These are phyloP conservation scores for Semotilus atromaculatus DNA, from an alignment of 2,797 vertebrate species.

Conservation along the genomic window DNA sequence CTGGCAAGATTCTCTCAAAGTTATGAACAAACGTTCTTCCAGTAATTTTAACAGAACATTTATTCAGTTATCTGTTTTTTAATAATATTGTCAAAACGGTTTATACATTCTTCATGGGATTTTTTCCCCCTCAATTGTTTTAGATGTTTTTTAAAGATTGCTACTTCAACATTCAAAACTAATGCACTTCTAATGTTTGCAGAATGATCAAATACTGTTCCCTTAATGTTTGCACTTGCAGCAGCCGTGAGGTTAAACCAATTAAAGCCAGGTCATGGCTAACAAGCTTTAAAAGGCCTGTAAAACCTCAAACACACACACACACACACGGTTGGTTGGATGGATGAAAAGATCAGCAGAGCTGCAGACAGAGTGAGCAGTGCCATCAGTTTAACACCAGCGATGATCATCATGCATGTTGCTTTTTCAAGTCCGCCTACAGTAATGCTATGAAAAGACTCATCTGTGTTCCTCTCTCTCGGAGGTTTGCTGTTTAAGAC, in stretches of 20 bases:
- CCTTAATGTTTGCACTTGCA: neutral
- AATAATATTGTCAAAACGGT: too few relatives aligned
- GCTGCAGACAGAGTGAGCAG: conserved; percentile 22
- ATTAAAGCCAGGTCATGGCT: conserved; percentile 59
- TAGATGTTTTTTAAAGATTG: too few relatives aligned
- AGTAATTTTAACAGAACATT: too few relatives aligned
- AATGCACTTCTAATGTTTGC: too few relatives aligned
- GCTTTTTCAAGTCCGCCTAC: neutral
- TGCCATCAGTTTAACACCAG: conserved; percentile 41
- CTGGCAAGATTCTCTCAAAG: too few relatives aligned
- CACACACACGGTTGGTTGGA: conserved; percentile 29
- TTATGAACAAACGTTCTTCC: too few relatives aligned
- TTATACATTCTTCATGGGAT: too few relatives aligned
- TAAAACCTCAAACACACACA: conserved; percentile 48
- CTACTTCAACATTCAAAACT: too few relatives aligned
- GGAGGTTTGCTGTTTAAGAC: conserved; percentile 50
- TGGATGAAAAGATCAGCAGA: conserved; percentile 45
- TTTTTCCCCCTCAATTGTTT: too few relatives aligned
- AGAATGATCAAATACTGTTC: too few relatives aligned
- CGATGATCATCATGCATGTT: conserved; percentile 18
- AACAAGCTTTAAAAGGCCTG: conserved; percentile 61
- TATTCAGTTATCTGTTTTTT: too few relatives aligned
- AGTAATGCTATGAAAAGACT: conserved; percentile 14
- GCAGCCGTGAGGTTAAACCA: conserved; percentile 59
- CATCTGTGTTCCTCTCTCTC: neutral